phyloP scores from a whole-genome alignment of 35 echinoderm and acorn worm genomes.

The Heliocidaris tuberculata region DNA sequence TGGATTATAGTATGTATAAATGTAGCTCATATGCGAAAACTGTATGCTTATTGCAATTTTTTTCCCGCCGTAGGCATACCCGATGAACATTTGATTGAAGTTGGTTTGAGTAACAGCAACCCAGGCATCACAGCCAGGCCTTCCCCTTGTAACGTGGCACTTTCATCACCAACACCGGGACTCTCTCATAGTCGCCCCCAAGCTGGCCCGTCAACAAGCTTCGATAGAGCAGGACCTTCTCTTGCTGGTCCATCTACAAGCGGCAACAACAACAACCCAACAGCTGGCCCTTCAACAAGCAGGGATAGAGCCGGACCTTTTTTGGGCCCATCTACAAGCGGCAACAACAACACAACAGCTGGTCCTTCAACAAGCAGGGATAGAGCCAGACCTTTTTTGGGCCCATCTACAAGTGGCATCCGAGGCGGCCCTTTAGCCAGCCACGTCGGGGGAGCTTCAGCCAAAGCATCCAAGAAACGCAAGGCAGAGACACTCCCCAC shows the following conservation, averaged over 20 bases:
- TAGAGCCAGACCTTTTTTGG: no score
- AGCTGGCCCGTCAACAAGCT: neutral
- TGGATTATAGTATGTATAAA: no score
- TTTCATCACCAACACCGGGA: neutral
- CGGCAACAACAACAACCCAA: neutral
- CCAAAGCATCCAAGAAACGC: neutral
- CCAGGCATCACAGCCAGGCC: neutral
- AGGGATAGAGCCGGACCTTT: neutral
- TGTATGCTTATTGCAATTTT: neutral
- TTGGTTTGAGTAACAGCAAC: neutral
- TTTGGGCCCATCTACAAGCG: no score
- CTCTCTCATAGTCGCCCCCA: neutral
- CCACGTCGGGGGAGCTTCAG: neutral
- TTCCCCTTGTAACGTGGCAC: neutral
- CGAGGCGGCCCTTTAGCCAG: neutral
- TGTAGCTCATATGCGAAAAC: no score
- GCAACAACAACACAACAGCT: no score
- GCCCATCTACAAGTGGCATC: neutral
- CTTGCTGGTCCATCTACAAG: neutral
- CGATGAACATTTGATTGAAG: conserved; percentile 1
- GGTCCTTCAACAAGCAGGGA: no score
- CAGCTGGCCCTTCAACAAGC: neutral
- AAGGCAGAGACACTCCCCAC: neutral
- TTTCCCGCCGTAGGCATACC: neutral
- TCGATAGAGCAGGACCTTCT: neutral